These are phyloP conservation scores for Chromis chromis DNA, from an alignment of 2,797 vertebrate genomes.

Conservation along the genomic window DNA sequence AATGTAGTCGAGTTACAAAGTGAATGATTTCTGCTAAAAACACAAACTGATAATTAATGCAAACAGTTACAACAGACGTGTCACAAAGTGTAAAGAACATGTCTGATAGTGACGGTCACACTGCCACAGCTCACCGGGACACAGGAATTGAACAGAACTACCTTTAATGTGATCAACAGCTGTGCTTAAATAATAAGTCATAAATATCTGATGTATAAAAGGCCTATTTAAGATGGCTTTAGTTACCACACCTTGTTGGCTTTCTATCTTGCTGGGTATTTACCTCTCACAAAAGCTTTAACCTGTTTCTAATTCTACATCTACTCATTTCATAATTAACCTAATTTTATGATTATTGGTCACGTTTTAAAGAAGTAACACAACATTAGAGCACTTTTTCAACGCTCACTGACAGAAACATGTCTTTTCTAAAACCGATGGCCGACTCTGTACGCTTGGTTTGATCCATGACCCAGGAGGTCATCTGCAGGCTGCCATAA, in stretches of 20 bases:
- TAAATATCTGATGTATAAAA: not conserved
- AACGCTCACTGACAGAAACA: constrained; percentile 34
- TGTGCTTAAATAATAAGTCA: not conserved
- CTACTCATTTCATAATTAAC: constrained; percentile 12
- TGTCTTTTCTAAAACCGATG: constrained; percentile 34
- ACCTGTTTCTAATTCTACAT: not conserved
- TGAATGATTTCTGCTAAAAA: not conserved
- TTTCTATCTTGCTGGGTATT: no score
- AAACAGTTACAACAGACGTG: not conserved
- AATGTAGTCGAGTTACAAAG: no score
- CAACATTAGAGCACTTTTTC: constrained; percentile 18
- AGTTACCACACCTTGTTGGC: no score
- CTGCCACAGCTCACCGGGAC: not conserved
- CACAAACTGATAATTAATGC: not conserved
- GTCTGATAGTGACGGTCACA: no score
- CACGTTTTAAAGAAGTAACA: constrained; percentile 18
- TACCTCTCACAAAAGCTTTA: not conserved
- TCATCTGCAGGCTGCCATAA: constrained; percentile 80
- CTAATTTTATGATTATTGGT: constrained; percentile 14
- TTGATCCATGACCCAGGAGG: constrained; percentile 77
- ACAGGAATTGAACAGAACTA: not conserved
- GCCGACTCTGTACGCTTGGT: constrained; percentile 58
- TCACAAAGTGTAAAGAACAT: no score
- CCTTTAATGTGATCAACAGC: not conserved
- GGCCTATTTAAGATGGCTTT: no score